Conservation (phyloP, 1,140 invertebrate species). For the Eufriesea mexicana region DNA sequence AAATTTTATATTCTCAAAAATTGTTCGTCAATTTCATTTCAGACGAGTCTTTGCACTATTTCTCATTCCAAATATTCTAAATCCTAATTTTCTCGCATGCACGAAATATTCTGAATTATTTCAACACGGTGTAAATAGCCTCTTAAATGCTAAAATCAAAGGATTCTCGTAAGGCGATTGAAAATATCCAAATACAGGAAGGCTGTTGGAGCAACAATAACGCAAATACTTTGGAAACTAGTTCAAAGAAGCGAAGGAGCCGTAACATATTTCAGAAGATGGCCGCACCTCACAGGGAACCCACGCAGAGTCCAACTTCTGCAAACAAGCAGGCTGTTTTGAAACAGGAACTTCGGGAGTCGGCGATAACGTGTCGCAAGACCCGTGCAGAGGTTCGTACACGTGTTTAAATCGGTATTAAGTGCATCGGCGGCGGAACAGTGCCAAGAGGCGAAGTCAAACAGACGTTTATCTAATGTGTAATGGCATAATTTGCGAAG, state of each 20-base stretch:
- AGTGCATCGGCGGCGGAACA: slow-evolving; percentile 65
- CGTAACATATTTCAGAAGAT: slow-evolving; percentile 12
- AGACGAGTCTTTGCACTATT: too few species aligned
- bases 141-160: neutral
- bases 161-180: neutral
- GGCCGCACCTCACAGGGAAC: neutral
- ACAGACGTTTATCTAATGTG: slow-evolving; percentile 73
- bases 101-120: too few species aligned
- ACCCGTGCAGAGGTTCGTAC: neutral
- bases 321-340: slow-evolving; percentile 24
- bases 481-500: slow-evolving; percentile 78
- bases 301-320: neutral
- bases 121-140: too few species aligned
- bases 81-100: too few species aligned
- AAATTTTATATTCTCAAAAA: too few species aligned
- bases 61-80: too few species aligned
- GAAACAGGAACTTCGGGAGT: neutral
- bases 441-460: slow-evolving; percentile 74
- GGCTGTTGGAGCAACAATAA: neutral
- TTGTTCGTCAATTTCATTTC: too few species aligned
- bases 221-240: neutral
- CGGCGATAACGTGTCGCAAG: slow-evolving; percentile 24
- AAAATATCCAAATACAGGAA: neutral
- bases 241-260: neutral
- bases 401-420: slow-evolving; percentile 61